These are phyloP conservation scores for Campoplex nolae DNA, from an alignment of 2,888 invertebrate species.

Conservation along the genomic window DNA sequence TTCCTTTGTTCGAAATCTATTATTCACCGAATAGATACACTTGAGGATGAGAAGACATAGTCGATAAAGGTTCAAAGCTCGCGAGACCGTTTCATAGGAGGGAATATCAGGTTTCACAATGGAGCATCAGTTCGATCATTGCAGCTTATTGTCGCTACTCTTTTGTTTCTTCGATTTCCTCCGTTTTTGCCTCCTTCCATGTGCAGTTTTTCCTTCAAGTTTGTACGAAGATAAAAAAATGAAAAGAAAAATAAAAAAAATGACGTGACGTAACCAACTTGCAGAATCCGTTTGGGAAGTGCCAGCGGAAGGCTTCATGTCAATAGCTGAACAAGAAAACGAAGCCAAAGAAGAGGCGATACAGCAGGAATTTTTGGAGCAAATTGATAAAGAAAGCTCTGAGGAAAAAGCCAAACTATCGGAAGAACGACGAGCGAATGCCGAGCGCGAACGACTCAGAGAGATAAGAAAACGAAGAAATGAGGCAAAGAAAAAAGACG, in stretches of 20 bases:
- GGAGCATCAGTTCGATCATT: not conserved
- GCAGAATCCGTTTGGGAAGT: constrained; percentile 91
- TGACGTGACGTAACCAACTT: not conserved
- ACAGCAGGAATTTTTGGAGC: constrained; percentile 84
- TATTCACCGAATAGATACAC: not conserved
- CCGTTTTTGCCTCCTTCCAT: not conserved
- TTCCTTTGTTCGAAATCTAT: not conserved
- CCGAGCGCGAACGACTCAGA: constrained; percentile 79
- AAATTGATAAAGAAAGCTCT: constrained; percentile 85
- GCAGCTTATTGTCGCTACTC: not conserved
- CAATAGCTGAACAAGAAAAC: constrained; percentile 88
- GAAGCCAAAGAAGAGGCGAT: constrained; percentile 85
- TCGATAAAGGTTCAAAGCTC: not conserved
- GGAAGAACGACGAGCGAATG: constrained; percentile 80
- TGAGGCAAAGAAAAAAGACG: constrained; percentile 85
- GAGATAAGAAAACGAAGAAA: constrained; percentile 83
- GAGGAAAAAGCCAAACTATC: constrained; percentile 83
- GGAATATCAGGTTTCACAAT: not conserved
- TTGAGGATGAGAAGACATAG: not conserved
- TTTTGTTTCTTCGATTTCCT: not conserved
- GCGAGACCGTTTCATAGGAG: not conserved
- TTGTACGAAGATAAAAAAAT: not conserved
- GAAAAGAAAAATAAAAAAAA: not conserved
- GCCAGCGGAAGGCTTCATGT: constrained; percentile 90
- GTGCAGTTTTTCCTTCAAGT: not conserved